Base-by-base conservation (phyloP, 2,113 vertebrate genomes). In the Macrotus californicus region DNA sequence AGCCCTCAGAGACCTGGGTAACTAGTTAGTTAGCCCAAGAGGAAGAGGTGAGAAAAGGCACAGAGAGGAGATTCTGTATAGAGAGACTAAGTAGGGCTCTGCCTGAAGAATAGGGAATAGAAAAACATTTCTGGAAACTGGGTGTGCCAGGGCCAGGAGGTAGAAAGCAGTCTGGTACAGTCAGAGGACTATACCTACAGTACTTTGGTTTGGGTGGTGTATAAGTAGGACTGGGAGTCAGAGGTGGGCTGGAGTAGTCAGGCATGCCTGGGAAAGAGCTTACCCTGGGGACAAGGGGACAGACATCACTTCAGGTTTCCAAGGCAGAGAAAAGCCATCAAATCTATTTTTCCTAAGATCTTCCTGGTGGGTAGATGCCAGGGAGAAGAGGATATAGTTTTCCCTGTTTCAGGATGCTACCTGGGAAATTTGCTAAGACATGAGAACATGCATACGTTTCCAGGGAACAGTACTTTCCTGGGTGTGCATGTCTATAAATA, bases 401-500 rank as follows among this genome's bases (percentile, higher is more conserved):
- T 22, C 31, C 56, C 10, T 56, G 34, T 36, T 29, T 64, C 29
- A 9, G 82, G 31, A 59, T 83, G 4, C 4, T 6, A 26, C 54
- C 66, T 29, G 7, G 81, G 92, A 72, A 43, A 67, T 77, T n/a
- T 87, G 59, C 48, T 54, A 29, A 29, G 70, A 18, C 26, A 26
- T 4, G 29, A 46, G 59, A 34, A 31, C 6, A 0, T 82, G 41
- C 31, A 11, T 6, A 16, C 0, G 9, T 22, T 94, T 88, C 89
- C 54, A 36, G 87, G 83, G 93, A 90, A 89, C 52, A 15, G 64
- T 41, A 5, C 87, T 76, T 12, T 50, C 54, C 87, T 1, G 4
- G 3, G n/a, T 2, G 0, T 26, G 29, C 3, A 3, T 66, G 5
- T 52, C 56, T 93, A 92, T 94, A 95, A 97, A 96, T 96, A 93